phyloP scores from a whole-genome alignment of 1,140 invertebrate genomes.

The Pseudoatta argentina region DNA sequence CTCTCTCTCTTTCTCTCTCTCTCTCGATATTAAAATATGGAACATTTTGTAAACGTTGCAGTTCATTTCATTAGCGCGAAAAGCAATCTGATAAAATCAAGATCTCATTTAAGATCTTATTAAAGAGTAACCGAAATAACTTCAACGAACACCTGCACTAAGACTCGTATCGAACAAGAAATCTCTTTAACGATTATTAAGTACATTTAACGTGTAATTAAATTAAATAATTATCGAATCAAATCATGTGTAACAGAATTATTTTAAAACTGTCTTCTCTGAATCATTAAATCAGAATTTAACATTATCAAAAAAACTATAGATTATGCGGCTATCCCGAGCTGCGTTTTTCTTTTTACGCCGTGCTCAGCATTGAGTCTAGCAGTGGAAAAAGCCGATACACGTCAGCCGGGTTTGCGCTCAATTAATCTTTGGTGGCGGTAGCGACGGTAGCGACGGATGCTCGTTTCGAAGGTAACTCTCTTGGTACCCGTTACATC shows the following conservation, averaged over 20 bases:
- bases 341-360: background rate
- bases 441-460: background rate
- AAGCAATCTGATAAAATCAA: background rate
- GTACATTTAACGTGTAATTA: background rate
- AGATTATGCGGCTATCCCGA: conserved; percentile 1
- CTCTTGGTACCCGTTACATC: conserved; percentile 49
- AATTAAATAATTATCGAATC: background rate
- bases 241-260: background rate
- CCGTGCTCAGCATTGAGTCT: background rate
- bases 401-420: conserved; percentile 47
- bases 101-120: conserved; percentile 4
- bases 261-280: background rate
- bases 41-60: too few relatives aligned
- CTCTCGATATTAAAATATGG: background rate
- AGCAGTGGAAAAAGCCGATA: conserved; percentile 45
- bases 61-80: too few relatives aligned
- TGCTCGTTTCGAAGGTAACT: conserved; percentile 50
- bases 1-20: background rate
- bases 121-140: background rate
- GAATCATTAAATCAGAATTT: background rate
- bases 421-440: conserved; percentile 63
- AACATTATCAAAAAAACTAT: background rate
- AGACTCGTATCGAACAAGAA: background rate
- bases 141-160: background rate
- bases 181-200: background rate